Evolutionary conservation across 2,888 invertebrate species (phyloP).

Genomic region (Drosophila incognita): DNA sequence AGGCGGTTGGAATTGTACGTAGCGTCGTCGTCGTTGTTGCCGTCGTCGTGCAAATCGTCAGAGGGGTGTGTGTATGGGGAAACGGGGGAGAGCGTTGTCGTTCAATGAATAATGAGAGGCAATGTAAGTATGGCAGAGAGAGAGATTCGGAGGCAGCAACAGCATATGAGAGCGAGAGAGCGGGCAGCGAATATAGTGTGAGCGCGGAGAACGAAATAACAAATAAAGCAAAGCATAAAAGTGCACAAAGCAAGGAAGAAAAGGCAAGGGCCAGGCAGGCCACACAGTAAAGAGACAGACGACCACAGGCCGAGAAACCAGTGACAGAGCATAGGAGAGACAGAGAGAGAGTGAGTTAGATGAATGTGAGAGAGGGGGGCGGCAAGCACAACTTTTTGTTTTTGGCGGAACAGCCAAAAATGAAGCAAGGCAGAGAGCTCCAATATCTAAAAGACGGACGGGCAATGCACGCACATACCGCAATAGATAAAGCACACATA

Average conservation of each 20-base stretch:
- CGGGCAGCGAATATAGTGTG: constrained; percentile 52
- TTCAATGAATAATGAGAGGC: constrained; percentile 80
- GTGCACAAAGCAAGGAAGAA: constrained; percentile 71
- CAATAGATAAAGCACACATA: constrained; percentile 43
- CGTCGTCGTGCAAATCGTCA: constrained; percentile 64
- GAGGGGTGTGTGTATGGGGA: constrained; percentile 47
- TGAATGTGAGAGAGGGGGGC: neutral
- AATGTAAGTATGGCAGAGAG: constrained; percentile 63
- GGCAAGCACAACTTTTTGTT: constrained; percentile 69
- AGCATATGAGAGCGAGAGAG: constrained; percentile 39
- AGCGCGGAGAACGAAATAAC: constrained; percentile 63
- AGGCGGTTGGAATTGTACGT: constrained; percentile 80
- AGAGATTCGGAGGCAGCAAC: constrained; percentile 44
- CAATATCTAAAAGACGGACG: constrained; percentile 69
- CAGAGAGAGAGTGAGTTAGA: constrained; percentile 28
- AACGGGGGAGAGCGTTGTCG: constrained; percentile 62
- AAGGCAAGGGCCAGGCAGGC: constrained; percentile 45
- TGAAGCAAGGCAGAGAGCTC: constrained; percentile 58
- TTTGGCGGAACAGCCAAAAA: constrained; percentile 62
- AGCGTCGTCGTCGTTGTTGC: constrained; percentile 65
- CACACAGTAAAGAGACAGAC: constrained; percentile 45
- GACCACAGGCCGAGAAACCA: constrained; percentile 46
- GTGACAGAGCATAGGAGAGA: constrained; percentile 27
- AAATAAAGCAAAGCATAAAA: constrained; percentile 77
- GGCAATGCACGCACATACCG: constrained; percentile 66